These are phyloP conservation scores for Chaenodraco wilsoni DNA, from an alignment of 2,797 vertebrate genomes.

Conservation along the genomic window DNA sequence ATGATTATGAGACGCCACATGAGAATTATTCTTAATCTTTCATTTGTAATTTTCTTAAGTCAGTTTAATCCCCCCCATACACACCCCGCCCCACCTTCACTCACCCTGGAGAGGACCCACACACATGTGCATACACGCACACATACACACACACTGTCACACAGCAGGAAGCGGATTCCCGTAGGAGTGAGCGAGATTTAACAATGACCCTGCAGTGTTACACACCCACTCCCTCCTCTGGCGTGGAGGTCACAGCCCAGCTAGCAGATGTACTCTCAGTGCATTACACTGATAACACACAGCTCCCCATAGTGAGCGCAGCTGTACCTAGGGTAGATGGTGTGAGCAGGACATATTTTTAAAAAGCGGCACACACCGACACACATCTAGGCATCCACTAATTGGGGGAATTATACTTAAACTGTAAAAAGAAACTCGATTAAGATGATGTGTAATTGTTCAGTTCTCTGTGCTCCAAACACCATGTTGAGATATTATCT, in stretches of 20 bases:
- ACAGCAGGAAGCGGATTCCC: conserved; percentile 82
- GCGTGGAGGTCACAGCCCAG: conserved; percentile 83
- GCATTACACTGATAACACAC: conserved; percentile 79
- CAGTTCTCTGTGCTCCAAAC: conserved; percentile 45
- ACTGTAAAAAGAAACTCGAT: conserved; percentile 16
- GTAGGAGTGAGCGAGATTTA: conserved; percentile 82
- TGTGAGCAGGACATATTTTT: conserved; percentile 43
- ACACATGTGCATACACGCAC: conserved; percentile 36
- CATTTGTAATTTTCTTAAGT: conserved; percentile 86
- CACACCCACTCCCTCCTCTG: conserved; percentile 79
- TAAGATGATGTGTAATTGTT: conserved; percentile 49
- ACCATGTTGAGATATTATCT: conserved; percentile 41
- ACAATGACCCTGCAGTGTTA: conserved; percentile 84
- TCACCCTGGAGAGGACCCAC: conserved; percentile 70
- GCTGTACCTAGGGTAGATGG: conserved; percentile 64
- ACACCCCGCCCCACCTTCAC: conserved; percentile 73
- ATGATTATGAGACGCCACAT: conserved; percentile 84
- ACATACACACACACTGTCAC: conserved; percentile 62
- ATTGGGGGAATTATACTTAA: conserved; percentile 48
- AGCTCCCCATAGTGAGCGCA: conserved; percentile 74
- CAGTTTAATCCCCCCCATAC: conserved; percentile 76
- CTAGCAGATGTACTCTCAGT: conserved; percentile 81
- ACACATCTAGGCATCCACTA: conserved; percentile 35
- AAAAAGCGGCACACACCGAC: conserved; percentile 12
- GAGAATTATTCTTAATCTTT: conserved; percentile 87